phyloP scores from a whole-genome alignment of 2,888 invertebrate genomes.

The Limnephilus rhombicus region DNA sequence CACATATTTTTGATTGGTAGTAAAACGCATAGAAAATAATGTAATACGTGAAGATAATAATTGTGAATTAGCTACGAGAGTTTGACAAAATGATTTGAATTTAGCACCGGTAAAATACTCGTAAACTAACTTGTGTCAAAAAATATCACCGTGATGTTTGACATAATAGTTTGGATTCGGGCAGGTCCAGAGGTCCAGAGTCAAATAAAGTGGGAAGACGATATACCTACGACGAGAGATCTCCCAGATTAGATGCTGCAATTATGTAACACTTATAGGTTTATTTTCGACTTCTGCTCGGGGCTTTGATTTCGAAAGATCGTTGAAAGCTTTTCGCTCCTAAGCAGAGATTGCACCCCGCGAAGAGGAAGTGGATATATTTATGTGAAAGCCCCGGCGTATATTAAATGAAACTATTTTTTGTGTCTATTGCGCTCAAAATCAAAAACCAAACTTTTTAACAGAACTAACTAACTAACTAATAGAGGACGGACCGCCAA shows the following conservation, averaged over 20 bases:
- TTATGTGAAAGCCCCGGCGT: too few species aligned
- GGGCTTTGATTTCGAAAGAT: not conserved
- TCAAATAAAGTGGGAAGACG: not conserved
- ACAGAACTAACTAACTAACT: too few species aligned
- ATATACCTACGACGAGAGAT: not conserved
- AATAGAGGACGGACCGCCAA: too few species aligned
- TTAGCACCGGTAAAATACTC: too few species aligned
- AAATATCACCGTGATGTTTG: not conserved
- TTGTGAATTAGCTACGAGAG: not conserved
- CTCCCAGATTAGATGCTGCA: conserved; percentile 42
- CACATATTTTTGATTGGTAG: not conserved
- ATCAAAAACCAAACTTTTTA: too few species aligned
- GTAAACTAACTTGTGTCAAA: not conserved
- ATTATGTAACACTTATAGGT: conserved; percentile 1
- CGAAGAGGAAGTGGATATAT: not conserved
- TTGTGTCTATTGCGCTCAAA: too few species aligned
- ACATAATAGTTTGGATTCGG: not conserved
- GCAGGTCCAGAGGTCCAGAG: not conserved
- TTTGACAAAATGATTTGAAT: too few species aligned
- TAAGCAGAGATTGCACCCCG: not conserved
- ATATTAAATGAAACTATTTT: too few species aligned
- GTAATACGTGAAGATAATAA: too few species aligned
- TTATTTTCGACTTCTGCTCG: not conserved
- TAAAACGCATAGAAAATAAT: not conserved
- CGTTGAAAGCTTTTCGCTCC: not conserved